A percentile compares a stretch with the other conserved stretches of the same genome.
Evolutionary conservation across 2,888 invertebrate genomes (phyloP).

Genomic region (Sycophila texana): DNA sequence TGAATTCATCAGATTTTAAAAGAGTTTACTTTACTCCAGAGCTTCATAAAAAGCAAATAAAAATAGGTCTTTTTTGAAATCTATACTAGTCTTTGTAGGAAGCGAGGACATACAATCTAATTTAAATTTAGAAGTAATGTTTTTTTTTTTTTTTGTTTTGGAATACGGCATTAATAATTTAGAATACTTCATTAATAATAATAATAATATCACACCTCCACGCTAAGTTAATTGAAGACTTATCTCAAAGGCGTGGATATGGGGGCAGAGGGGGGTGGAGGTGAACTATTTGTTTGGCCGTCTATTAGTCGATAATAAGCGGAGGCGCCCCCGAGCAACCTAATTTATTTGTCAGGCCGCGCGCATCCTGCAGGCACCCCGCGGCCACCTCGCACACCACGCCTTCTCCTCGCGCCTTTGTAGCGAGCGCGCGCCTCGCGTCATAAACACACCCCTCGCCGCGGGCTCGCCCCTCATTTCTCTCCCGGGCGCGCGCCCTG

Average conservation of each 20-base stretch:
- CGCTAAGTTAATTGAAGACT: slow-evolving; percentile 18
- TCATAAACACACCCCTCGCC: slow-evolving; percentile 49
- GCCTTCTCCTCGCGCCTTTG: slow-evolving; percentile 63
- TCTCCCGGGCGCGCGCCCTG: background rate
- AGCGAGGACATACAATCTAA: no score
- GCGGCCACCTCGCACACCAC: slow-evolving; percentile 71
- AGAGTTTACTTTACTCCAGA: no score
- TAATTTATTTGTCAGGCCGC: slow-evolving; percentile 67
- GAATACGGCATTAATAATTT: no score
- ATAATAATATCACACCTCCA: slow-evolving; percentile 37
- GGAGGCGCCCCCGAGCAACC: slow-evolving; percentile 71
- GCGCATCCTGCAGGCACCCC: slow-evolving; percentile 57
- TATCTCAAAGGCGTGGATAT: background rate
- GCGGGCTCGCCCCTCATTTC: slow-evolving; percentile 27
- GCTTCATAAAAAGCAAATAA: no score
- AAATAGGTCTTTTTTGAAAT: no score
- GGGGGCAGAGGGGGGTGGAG: slow-evolving; percentile 11
- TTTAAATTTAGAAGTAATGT: no score
- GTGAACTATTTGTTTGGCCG: slow-evolving; percentile 44
- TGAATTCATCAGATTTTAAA: no score
- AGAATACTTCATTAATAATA: no score
- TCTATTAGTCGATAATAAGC: slow-evolving; percentile 59
- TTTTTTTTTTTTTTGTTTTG: no score
- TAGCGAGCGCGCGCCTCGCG: slow-evolving; percentile 33
- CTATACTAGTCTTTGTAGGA: no score